phyloP scores from a whole-genome alignment of 2,797 vertebrate species.

The Eptatretus atami region DNA sequence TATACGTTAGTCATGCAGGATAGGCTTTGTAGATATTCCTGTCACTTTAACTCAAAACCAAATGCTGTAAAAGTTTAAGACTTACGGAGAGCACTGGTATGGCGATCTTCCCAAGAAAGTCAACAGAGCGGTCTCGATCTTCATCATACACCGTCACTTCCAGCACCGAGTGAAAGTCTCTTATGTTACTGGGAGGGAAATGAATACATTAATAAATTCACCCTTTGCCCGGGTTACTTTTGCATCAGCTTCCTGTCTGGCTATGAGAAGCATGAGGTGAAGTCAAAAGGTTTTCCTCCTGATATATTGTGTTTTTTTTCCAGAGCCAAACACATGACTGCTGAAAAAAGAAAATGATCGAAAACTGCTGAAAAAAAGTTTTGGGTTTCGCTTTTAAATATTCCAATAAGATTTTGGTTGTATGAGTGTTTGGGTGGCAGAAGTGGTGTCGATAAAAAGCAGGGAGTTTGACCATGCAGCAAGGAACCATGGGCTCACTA shows the following conservation, averaged over 20 bases:
- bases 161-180: constrained; percentile 82
- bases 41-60: constrained; percentile 15
- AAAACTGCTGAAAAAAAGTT: no score
- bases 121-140: constrained; percentile 66
- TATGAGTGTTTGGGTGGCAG: no score
- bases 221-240: no score
- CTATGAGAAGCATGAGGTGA: constrained; percentile 6
- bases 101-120: constrained; percentile 87
- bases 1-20: constrained; percentile 21
- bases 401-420: no score
- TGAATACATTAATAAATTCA: constrained; percentile 8
- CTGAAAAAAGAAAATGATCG: no score
- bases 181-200: constrained; percentile 44
- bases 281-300: constrained; percentile 10
- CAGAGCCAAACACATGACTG: constrained; percentile 5
- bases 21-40: constrained; percentile 11
- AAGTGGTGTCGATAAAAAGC: no score
- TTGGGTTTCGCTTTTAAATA: no score
- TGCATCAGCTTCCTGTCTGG: no score
- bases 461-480: no score
- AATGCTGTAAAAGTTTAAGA: constrained; percentile 14
- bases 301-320: constrained; percentile 11
- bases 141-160: constrained; percentile 90
- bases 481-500: no score
- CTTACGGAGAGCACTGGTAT: constrained; percentile 82